Percentiles rank a stretch among this genome's conserved stretches.
Conservation (phyloP, 2,797 vertebrate genomes). For the Malurus leucopterus region DNA sequence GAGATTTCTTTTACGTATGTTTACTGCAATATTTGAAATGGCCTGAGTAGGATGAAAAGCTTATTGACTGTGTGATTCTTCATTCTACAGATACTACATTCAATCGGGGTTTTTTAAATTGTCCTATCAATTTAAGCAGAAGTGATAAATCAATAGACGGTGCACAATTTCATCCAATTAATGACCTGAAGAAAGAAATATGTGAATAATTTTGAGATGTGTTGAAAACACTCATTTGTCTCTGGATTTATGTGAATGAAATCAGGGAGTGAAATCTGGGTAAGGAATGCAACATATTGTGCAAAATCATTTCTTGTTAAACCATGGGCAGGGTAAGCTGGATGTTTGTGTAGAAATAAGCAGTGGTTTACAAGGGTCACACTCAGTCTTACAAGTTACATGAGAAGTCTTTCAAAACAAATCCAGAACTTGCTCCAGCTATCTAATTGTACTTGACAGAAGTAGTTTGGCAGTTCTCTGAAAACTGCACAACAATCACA, state of each 20-base stretch:
- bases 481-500: neutral
- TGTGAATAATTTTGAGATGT: neutral
- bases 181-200: slow-evolving; percentile 34
- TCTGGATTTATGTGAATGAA: neutral
- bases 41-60: neutral
- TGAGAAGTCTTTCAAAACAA: neutral
- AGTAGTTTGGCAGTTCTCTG: neutral
- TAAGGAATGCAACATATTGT: neutral
- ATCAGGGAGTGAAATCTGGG: neutral
- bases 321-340: neutral
- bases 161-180: neutral
- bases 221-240: neutral
- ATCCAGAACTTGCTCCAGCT: neutral
- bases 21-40: neutral
- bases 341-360: neutral
- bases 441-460: neutral
- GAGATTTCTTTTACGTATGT: neutral
- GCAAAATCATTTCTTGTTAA: neutral
- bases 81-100: neutral
- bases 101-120: neutral
- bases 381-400: neutral
- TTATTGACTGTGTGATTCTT: neutral
- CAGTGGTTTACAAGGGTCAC: neutral
- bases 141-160: neutral
- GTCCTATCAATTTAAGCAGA: neutral